These are phyloP conservation scores for Chromoteleia sp. DNA, from an alignment of 2,888 invertebrate species.

Conservation along the genomic window DNA sequence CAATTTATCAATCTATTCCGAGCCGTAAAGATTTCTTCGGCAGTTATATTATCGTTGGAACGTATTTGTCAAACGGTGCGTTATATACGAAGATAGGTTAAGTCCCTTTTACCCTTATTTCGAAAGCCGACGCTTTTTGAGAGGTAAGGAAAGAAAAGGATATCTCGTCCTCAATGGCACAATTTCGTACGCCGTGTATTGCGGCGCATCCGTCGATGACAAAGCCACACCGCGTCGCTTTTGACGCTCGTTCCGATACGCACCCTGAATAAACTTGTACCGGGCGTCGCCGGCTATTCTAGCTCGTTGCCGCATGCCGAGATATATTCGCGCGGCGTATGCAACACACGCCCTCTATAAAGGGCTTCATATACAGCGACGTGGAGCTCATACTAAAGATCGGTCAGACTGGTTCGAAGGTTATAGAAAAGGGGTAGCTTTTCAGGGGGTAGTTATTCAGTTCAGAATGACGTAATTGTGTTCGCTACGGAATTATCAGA, in stretches of 20 bases:
- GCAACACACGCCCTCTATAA: constrained; percentile 65
- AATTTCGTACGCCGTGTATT: constrained; percentile 53
- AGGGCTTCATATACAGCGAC: constrained; percentile 59
- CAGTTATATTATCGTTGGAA: constrained; percentile 25
- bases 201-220: constrained; percentile 59
- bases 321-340: constrained; percentile 62
- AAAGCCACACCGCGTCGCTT: constrained; percentile 63
- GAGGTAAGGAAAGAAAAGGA: constrained; percentile 33
- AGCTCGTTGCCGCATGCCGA: constrained; percentile 40
- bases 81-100: constrained; percentile 32
- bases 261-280: constrained; percentile 68
- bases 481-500: background rate
- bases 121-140: constrained; percentile 26
- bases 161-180: constrained; percentile 50
- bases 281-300: constrained; percentile 60
- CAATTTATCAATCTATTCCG: constrained; percentile 7
- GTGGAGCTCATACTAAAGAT: constrained; percentile 62
- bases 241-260: constrained; percentile 64
- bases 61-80: constrained; percentile 37
- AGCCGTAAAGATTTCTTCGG: constrained; percentile 28
- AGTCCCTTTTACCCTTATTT: constrained; percentile 30
- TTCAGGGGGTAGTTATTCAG: constrained; percentile 25
- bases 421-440: constrained; percentile 46
- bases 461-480: constrained; percentile 26
- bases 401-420: constrained; percentile 50